A percentile compares a stretch with the other conserved stretches of the same genome.
Conservation (phyloP, 2,797 vertebrate genomes). For the Huso huso region DNA sequence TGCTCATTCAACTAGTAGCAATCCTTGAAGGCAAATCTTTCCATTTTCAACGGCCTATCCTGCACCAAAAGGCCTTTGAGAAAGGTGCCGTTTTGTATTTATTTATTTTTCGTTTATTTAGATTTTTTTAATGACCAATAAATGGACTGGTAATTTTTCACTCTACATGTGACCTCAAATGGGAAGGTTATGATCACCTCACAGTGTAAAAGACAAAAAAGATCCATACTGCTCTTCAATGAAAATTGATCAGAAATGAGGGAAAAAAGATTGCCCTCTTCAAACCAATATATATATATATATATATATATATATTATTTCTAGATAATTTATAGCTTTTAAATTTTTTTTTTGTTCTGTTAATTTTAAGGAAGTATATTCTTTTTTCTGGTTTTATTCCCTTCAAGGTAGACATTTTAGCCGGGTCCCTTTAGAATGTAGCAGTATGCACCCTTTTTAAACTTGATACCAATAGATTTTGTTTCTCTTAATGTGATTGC, state of each 20-base stretch:
- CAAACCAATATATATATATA: too few relatives aligned
- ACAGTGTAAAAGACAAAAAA: constrained; percentile 55
- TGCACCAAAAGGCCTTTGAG: constrained; percentile 34
- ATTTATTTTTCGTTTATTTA: constrained; percentile 13
- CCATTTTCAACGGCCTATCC: constrained; percentile 39
- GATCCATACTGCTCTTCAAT: constrained; percentile 77
- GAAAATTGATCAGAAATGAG: constrained; percentile 52
- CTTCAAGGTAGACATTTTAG: constrained; percentile 56
- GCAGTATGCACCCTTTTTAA: constrained; percentile 69
- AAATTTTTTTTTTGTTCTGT: constrained; percentile 40
- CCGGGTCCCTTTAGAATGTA: constrained; percentile 79
- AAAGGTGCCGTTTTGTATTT: constrained; percentile 36
- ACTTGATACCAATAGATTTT: constrained; percentile 78
- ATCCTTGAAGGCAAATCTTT: constrained; percentile 15
- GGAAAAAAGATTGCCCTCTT: constrained; percentile 11
- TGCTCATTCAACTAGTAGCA: constrained; percentile 28
- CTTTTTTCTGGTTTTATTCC: constrained; percentile 52
- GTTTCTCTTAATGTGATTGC: constrained; percentile 78
- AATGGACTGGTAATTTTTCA: constrained; percentile 46
- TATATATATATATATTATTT: constrained; percentile 30
- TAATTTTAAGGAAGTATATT: constrained; percentile 54
- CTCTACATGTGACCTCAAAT: constrained; percentile 51
- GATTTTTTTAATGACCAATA: constrained; percentile 41
- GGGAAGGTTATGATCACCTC: constrained; percentile 20
- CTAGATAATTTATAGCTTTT: constrained; percentile 75